Percentiles rank a stretch among this genome's conserved stretches.
Conservation (phyloP, 53 echinoderm and acorn worm genomes). For the Echinometra lucunter region DNA sequence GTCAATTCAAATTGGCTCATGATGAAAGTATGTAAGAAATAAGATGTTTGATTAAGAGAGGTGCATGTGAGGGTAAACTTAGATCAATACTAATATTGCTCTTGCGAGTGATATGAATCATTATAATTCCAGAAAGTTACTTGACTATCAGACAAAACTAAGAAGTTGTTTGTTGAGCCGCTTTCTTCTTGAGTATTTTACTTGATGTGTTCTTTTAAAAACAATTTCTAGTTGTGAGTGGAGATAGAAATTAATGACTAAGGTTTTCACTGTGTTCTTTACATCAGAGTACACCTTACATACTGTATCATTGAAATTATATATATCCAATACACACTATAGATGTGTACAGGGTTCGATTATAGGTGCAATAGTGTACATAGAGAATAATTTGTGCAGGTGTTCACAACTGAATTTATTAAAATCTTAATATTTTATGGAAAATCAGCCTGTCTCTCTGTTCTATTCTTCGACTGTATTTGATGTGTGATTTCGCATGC, state of each 20-base stretch:
- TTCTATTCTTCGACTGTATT: background rate
- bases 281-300: background rate
- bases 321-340: background rate
- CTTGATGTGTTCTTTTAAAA: background rate
- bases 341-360: conserved; percentile 57
- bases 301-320: background rate
- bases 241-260: background rate
- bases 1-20: too few species aligned
- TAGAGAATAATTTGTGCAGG: conserved; percentile 34
- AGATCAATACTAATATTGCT: background rate
- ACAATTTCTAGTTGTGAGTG: background rate
- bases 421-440: conserved; percentile 53
- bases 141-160: background rate
- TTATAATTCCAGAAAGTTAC: background rate
- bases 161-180: background rate
- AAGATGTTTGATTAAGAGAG: too few species aligned
- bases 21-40: too few species aligned
- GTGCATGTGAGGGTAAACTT: too few species aligned
- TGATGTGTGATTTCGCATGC: too few species aligned
- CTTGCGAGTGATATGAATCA: background rate
- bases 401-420: conserved; percentile 54
- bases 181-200: background rate
- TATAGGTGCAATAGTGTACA: conserved; percentile 61
- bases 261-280: conserved; percentile 3
- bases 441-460: background rate